These are phyloP conservation scores for Drosophila baimaii DNA, from an alignment of 1,140 invertebrate genomes.

Conservation along the genomic window DNA sequence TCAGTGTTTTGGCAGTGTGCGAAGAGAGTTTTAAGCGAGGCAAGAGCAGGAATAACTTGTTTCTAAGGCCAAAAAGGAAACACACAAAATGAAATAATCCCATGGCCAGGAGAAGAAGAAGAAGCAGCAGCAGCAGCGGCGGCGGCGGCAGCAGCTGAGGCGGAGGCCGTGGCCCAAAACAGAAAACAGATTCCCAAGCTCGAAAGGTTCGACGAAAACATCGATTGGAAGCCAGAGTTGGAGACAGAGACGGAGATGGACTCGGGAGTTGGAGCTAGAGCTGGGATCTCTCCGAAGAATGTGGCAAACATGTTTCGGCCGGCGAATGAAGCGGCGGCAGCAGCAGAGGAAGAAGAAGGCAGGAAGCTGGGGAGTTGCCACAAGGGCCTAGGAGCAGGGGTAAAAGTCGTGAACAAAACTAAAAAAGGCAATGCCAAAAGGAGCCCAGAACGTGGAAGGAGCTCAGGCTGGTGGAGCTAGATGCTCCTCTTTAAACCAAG, in stretches of 20 bases:
- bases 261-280: conserved; percentile 31
- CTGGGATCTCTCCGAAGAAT: conserved; percentile 67
- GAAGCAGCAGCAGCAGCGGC: conserved; percentile 21
- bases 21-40: conserved; percentile 46
- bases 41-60: conserved; percentile 79
- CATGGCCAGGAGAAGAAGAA: conserved; percentile 69
- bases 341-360: conserved; percentile 29
- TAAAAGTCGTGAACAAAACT: conserved; percentile 76
- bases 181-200: conserved; percentile 79
- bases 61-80: conserved; percentile 82
- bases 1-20: conserved; percentile 28
- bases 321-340: conserved; percentile 17
- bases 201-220: conserved; percentile 82
- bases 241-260: conserved; percentile 10
- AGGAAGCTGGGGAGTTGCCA: conserved; percentile 79
- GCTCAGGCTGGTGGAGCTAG: conserved; percentile 9
- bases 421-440: conserved; percentile 66
- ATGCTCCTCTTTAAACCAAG: conserved; percentile 58
- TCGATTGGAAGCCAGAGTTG: conserved; percentile 56
- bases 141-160: conserved; percentile 34
- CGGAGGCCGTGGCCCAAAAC: conserved; percentile 57
- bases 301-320: conserved; percentile 81
- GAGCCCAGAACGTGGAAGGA: conserved; percentile 62
- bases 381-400: conserved; percentile 65
- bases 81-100: conserved; percentile 84